phyloP scores from a whole-genome alignment of 2,888 invertebrate genomes.

The Drosophila greeni region DNA sequence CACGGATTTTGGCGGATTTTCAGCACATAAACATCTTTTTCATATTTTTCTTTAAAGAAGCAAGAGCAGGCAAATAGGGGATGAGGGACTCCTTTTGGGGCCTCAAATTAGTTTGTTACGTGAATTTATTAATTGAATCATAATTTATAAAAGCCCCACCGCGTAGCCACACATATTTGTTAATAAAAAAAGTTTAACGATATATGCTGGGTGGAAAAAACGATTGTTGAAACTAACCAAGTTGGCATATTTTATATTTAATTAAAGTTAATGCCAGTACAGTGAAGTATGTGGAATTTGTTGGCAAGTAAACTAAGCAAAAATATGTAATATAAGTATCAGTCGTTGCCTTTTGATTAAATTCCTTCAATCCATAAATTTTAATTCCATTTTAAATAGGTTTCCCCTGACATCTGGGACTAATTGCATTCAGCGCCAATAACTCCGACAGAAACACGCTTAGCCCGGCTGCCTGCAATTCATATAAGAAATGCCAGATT shows the following conservation, averaged over 20 bases:
- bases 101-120: conserved; percentile 61
- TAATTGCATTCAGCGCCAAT: conserved; percentile 28
- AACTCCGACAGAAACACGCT: conserved; percentile 7
- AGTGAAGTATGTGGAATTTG: neutral
- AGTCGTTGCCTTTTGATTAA: neutral
- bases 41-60: conserved; percentile 8
- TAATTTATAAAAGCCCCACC: conserved; percentile 51
- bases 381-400: conserved; percentile 11
- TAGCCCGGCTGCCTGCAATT: conserved; percentile 5
- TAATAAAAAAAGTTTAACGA: conserved; percentile 6
- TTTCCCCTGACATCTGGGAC: conserved; percentile 1
- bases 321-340: neutral
- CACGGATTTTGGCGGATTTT: conserved; percentile 56
- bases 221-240: neutral
- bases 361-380: neutral
- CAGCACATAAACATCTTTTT: conserved; percentile 49
- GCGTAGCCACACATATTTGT: neutral
- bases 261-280: neutral
- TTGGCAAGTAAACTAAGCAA: neutral
- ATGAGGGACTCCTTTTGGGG: conserved; percentile 15
- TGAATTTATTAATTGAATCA: conserved; percentile 70
- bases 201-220: neutral
- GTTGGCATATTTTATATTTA: neutral
- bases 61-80: neutral
- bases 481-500: conserved; percentile 39